Evolutionary conservation across 2,113 vertebrate genomes (phyloP).

Genomic region (Colossoma macropomum): DNA sequence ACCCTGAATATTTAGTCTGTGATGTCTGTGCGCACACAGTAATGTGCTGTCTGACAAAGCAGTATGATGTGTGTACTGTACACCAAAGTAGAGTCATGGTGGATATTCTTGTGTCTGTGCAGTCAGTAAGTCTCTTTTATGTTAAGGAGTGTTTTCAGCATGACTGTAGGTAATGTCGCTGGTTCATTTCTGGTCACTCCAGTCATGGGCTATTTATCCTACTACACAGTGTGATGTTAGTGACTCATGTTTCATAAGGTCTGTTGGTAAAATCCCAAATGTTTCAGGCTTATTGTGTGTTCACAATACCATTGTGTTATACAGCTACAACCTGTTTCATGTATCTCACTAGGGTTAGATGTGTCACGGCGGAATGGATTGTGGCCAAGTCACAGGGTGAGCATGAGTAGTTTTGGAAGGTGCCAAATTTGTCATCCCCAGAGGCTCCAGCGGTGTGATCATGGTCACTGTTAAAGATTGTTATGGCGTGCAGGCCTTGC

Average conservation of each 20-base stretch:
- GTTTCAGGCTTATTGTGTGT: background rate
- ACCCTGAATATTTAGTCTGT: constrained; percentile 31
- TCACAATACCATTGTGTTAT: background rate
- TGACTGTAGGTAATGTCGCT: background rate
- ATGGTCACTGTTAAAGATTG: background rate
- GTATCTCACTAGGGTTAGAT: constrained; percentile 2
- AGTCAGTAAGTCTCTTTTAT: background rate
- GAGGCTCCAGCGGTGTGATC: background rate
- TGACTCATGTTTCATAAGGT: background rate
- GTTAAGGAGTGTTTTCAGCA: background rate
- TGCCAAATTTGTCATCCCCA: background rate
- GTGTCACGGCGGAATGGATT: background rate
- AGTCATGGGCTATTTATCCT: background rate
- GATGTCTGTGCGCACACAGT: constrained; percentile 16
- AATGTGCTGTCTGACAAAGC: constrained; percentile 29
- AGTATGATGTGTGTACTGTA: constrained; percentile 31
- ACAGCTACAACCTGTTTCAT: background rate
- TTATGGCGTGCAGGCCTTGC: constrained; percentile 46
- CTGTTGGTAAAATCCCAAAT: background rate
- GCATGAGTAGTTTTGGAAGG: background rate
- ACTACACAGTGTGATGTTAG: background rate
- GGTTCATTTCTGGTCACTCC: background rate
- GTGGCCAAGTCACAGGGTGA: background rate
- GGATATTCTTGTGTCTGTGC: constrained; percentile 20
- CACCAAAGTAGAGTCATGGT: background rate